Evolutionary conservation across 1,140 invertebrate species (phyloP), one percentile per base, ranked within the genome.

Genomic region (Magallana angulata): DNA sequence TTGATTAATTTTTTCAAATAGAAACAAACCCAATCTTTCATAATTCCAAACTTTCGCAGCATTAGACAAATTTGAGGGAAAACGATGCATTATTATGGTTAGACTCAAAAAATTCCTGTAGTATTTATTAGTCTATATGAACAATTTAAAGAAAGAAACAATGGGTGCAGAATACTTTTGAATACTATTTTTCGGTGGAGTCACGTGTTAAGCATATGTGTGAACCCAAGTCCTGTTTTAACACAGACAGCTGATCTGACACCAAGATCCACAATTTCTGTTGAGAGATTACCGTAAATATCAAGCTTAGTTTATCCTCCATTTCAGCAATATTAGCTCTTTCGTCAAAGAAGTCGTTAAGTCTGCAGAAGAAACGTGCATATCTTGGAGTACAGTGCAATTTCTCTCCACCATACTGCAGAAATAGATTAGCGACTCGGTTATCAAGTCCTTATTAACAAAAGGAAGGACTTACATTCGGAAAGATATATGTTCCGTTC

Each of bases 341-440:
- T 76, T 76, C 68, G 68, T 76, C 68, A 76, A 76, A 76, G 68
- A 76, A 76, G 68, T 76, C 68, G 24, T 76, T 76, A 76, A 76
- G 68, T 76, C 68, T 76, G 68, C 24, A 76, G 24, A 18, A 76
- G 24, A 76, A 48, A 76, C 68, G 68, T 76, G 68, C 68, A 76
- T 76, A 76, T 76, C 9, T 76, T 76, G 8, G 68, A 76, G 68
- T 76, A 30, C 68, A 76, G 68, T 76, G 68, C 68, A 76, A 76
- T 76, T 48, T 76, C 24, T 76, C 68, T 8, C 68, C 12, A 30
- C 18, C 68, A 76, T 76, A 76, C 68, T 30, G 68, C 11, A 76
- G 68, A 24, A 76, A 76, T 76, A 76, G 68, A 76, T 76, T 76
- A 76, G 36, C 18, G 68, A 76, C 68, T 76, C 68, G 68, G 68